Evolutionary conservation across 2,113 vertebrate species (phyloP).

Genomic region (Catharus bicknelli): DNA sequence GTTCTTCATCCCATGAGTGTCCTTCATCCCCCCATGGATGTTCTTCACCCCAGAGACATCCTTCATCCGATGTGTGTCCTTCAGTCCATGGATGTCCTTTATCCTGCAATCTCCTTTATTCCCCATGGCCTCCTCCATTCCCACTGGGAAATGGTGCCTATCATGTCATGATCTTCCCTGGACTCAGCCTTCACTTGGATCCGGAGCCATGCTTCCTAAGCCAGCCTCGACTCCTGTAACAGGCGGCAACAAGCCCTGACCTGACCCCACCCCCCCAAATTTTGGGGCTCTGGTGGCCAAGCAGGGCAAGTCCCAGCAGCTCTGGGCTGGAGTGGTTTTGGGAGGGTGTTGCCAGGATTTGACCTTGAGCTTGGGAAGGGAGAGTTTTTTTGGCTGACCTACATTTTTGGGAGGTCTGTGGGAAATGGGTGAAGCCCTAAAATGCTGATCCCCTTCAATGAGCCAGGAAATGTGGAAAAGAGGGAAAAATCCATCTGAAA

Average conservation of each 20-base stretch:
- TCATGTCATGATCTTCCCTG: not conserved
- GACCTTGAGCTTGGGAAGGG: not conserved
- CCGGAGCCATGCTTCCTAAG: not conserved
- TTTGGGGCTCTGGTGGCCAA: not conserved
- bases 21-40: rapidly evolving
- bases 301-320: slow-evolving; percentile 4
- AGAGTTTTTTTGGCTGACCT: not conserved
- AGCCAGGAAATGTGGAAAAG: not conserved
- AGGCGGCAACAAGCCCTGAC: slow-evolving; percentile 4
- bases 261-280: not conserved
- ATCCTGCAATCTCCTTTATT: rapidly evolving
- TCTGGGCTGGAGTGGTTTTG: not conserved
- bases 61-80: not conserved
- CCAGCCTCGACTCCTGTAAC: not conserved
- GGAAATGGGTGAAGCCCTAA: not conserved
- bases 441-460: not conserved
- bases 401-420: rapidly evolving
- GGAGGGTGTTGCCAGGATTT: not conserved
- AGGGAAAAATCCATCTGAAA: not conserved
- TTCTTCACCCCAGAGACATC: rapidly evolving
- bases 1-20: rapidly evolving
- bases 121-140: rapidly evolving
- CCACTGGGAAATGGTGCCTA: rapidly evolving
- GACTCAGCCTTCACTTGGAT: not conserved
- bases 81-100: not conserved